Percentiles rank a stretch among this genome's conserved stretches.
These are phyloP conservation scores for Tragelaphus buxtoni DNA, from an alignment of 2,113 vertebrate species.

Conservation along the genomic window DNA sequence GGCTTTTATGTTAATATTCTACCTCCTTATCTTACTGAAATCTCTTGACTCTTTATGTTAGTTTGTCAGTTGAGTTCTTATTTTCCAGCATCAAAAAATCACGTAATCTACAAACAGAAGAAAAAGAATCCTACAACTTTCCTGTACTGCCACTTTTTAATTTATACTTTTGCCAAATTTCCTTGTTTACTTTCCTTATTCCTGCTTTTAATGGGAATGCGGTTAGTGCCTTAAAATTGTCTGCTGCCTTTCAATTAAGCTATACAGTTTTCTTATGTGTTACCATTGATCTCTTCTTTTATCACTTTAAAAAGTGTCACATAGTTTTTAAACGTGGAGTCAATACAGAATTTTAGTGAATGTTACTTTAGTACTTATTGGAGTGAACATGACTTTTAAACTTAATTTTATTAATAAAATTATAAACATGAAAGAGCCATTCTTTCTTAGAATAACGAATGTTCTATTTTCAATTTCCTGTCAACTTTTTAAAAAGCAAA, in stretches of 20 bases:
- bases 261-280: not conserved
- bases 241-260: not conserved
- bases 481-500: not conserved
- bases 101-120: not conserved
- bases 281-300: not conserved
- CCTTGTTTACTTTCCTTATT: not conserved
- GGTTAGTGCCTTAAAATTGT: too few relatives aligned
- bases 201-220: not conserved
- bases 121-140: not conserved
- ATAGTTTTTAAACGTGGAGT: not conserved
- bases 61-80: not conserved
- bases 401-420: not conserved
- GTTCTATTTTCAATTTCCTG: not conserved
- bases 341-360: not conserved
- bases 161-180: not conserved
- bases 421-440: not conserved
- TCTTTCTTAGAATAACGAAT: not conserved
- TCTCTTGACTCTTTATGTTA: not conserved
- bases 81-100: not conserved
- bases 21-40: not conserved
- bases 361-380: not conserved
- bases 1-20: not conserved
- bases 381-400: not conserved
- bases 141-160: not conserved
- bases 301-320: not conserved